Conservation (phyloP, 2,113 vertebrate genomes). For the Numenius arquata region DNA sequence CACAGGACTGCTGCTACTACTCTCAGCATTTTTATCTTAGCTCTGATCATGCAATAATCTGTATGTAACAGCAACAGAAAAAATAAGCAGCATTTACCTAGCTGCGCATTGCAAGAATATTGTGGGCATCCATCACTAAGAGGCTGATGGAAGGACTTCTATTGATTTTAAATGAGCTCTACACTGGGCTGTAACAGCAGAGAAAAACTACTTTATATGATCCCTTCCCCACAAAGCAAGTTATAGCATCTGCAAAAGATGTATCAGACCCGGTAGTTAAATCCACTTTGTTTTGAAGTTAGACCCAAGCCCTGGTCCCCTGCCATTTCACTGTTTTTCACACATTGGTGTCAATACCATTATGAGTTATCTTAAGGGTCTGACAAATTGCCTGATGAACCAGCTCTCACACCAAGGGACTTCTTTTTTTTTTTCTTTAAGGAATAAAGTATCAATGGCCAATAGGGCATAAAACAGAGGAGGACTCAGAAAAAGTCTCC, state of each 20-base stretch:
- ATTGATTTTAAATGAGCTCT: neutral
- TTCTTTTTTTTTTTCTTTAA: too few species aligned
- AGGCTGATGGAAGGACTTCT: neutral
- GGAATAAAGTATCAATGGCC: neutral
- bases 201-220: neutral
- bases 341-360: neutral
- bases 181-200: neutral
- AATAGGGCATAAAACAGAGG: neutral
- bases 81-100: neutral
- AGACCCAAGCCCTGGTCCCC: neutral
- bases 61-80: neutral
- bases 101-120: neutral
- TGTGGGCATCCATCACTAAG: neutral
- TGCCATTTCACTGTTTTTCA: neutral
- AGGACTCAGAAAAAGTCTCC: neutral
- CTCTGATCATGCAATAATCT: neutral
- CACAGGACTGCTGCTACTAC: neutral
- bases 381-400: neutral
- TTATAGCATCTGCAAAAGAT: neutral
- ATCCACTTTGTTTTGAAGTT: neutral
- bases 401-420: neutral
- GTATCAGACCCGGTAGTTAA: neutral
- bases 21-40: neutral
- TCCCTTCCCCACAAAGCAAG: neutral
- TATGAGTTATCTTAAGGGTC: neutral